Conservation (phyloP, 2,888 invertebrate species). For the Campaea margaritaria region DNA sequence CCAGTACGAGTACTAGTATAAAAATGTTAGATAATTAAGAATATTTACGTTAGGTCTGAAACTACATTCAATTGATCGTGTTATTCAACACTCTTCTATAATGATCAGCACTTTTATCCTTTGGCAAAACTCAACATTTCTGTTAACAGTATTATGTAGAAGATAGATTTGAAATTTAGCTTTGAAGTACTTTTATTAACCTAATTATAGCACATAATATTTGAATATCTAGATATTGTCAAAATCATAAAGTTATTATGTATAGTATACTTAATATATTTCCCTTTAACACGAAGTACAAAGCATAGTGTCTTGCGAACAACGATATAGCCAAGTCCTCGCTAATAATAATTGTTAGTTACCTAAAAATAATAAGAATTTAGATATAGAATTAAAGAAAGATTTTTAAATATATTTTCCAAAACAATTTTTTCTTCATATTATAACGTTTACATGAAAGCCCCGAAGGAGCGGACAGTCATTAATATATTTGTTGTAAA, state of each 20-base stretch:
- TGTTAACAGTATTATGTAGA: constrained; percentile 9
- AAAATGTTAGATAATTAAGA: constrained; percentile 21
- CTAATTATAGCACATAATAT: background rate
- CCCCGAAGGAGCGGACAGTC: constrained; percentile 16
- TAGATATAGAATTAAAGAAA: constrained; percentile 10
- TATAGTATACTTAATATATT: constrained; percentile 1
- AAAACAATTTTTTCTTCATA: constrained; percentile 1
- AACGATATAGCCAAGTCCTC: constrained; percentile 47
- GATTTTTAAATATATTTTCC: constrained; percentile 11
- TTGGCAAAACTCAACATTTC: constrained; percentile 1
- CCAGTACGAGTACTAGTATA: too few species aligned
- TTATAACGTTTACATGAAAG: constrained; percentile 4
- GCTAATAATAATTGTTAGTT: constrained; percentile 24
- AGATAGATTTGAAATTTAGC: background rate
- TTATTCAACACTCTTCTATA: background rate
- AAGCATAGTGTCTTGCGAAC: constrained; percentile 66
- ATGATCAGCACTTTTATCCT: background rate
- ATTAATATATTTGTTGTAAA: constrained; percentile 28
- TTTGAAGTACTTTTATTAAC: background rate
- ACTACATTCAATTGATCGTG: constrained; percentile 4
- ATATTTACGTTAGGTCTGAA: constrained; percentile 36
- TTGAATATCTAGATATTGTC: background rate
- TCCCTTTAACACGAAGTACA: constrained; percentile 55
- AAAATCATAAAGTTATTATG: background rate
- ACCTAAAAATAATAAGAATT: constrained; percentile 15